phyloP scores from a whole-genome alignment of 2,113 vertebrate species.

The Tyrannus savana region DNA sequence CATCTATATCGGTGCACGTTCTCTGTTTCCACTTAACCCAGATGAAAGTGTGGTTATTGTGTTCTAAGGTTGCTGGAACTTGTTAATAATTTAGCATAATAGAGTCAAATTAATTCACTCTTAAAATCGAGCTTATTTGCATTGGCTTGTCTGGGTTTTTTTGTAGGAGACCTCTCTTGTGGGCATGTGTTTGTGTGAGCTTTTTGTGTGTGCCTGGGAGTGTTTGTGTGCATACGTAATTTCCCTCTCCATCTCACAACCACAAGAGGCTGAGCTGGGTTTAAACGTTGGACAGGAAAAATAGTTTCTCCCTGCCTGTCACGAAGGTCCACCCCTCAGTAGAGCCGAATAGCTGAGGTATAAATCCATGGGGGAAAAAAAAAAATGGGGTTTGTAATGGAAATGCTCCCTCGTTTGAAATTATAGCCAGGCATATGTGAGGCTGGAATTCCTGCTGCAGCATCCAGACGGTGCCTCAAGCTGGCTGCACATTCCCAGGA shows the following conservation, averaged over 20 bases:
- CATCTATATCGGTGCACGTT: neutral
- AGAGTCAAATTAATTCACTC: constrained; percentile 23
- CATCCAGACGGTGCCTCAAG: constrained; percentile 42
- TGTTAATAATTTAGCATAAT: constrained; percentile 60
- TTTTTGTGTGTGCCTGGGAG: constrained; percentile 19
- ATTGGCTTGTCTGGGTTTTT: constrained; percentile 7
- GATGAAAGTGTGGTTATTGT: neutral
- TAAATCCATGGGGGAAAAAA: constrained; percentile 12
- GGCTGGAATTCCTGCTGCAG: constrained; percentile 38
- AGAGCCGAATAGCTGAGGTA: neutral
- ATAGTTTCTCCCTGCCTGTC: neutral
- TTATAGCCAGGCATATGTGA: constrained; percentile 12
- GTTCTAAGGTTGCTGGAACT: constrained; percentile 27
- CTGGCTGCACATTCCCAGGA: neutral
- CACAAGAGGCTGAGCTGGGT: constrained; percentile 2
- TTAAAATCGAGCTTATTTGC: constrained; percentile 31
- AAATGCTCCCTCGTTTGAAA: constrained; percentile 10
- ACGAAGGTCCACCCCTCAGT: neutral
- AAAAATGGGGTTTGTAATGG: constrained; percentile 13
- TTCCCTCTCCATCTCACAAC: constrained; percentile 1
- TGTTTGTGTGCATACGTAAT: constrained; percentile 30
- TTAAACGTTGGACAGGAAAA: neutral
- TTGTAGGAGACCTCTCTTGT: neutral
- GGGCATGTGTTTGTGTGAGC: neutral
- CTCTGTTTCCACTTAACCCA: constrained; percentile 4